Evolutionary conservation across 2,888 invertebrate genomes (phyloP).

Genomic region (Meliscaeva auricollis): DNA sequence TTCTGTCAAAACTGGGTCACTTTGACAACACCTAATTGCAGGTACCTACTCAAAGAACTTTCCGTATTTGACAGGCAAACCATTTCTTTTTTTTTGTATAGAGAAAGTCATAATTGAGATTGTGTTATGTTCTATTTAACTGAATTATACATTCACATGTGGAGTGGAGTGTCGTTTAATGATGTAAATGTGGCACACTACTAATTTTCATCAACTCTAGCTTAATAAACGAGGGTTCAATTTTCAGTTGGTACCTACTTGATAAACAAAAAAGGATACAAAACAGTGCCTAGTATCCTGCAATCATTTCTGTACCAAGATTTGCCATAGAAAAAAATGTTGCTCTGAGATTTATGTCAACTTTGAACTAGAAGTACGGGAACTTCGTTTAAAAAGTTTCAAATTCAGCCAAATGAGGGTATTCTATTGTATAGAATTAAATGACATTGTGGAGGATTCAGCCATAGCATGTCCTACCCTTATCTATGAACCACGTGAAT

Average conservation of each 20-base stretch:
- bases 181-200: not conserved
- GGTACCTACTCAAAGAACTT: constrained; percentile 8
- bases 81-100: not conserved
- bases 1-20: constrained; percentile 3
- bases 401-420: not conserved
- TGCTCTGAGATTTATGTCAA: not conserved
- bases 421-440: too few species aligned
- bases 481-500: too few species aligned
- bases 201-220: not conserved
- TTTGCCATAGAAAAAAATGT: not conserved
- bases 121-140: constrained; percentile 22
- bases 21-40: constrained; percentile 6
- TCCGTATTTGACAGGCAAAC: not conserved
- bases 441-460: too few species aligned
- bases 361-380: not conserved
- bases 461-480: too few species aligned
- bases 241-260: not conserved
- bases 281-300: not conserved
- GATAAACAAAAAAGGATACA: not conserved
- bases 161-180: not conserved
- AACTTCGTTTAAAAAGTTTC: not conserved
- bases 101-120: constrained; percentile 10
- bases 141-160: constrained; percentile 7
- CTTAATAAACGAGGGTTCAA: not conserved
- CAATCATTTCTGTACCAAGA: not conserved